A percentile compares a stretch with the other conserved stretches of the same genome.
Conservation (phyloP, 2,113 vertebrate genomes). For the Stigmatopora argus region DNA sequence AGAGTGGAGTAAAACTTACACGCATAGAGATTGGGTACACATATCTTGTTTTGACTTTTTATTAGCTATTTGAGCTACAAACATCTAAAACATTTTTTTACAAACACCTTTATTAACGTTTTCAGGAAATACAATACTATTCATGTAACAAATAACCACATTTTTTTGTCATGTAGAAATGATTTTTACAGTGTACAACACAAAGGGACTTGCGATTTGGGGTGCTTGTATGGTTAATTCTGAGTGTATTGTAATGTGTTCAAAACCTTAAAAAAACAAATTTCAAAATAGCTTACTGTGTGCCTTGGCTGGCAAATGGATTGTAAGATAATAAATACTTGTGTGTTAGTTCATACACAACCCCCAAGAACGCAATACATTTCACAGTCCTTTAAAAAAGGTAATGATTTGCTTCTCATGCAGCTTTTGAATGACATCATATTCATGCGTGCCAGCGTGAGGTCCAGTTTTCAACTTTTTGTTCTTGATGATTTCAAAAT, state of each 20-base stretch:
- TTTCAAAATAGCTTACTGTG: too few species aligned
- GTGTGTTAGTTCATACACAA: neutral
- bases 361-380: neutral
- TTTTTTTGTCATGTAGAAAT: too few species aligned
- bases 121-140: too few species aligned
- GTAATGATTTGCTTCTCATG: neutral
- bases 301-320: neutral
- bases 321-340: neutral
- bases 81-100: too few species aligned
- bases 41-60: neutral
- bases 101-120: too few species aligned
- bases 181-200: too few species aligned
- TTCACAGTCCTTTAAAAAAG: constrained; percentile 9
- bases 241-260: too few species aligned
- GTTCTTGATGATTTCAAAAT: constrained; percentile 19
- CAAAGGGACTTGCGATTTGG: too few species aligned
- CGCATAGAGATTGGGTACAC: neutral
- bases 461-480: constrained; percentile 11
- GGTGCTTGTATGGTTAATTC: too few species aligned
- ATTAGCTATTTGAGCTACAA: neutral
- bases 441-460: constrained; percentile 40
- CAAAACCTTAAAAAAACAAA: too few species aligned
- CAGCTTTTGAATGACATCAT: constrained; percentile 17
- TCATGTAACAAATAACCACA: too few species aligned
- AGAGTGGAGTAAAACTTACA: neutral